Evolutionary conservation across 2,888 invertebrate species (phyloP).

Genomic region (Lordiphosa andalusiaca): DNA sequence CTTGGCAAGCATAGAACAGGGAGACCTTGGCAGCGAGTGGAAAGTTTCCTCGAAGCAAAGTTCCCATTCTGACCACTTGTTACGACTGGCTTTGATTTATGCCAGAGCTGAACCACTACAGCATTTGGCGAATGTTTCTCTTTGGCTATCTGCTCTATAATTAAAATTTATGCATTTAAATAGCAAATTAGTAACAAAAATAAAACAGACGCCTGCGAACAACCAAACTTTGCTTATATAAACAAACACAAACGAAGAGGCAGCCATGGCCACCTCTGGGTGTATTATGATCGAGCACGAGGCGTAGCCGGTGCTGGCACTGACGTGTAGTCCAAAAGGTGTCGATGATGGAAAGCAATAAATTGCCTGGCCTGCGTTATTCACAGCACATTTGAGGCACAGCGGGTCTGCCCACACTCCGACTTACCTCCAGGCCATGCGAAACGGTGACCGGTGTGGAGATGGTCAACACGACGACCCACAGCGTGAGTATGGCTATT

Average conservation of each 20-base stretch:
- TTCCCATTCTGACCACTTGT: constrained; percentile 35
- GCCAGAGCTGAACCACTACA: constrained; percentile 5
- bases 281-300: constrained; percentile 25
- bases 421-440: constrained; percentile 85
- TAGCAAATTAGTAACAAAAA: constrained; percentile 65
- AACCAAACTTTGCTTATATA: background rate
- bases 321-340: constrained; percentile 63
- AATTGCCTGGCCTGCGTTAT: constrained; percentile 68
- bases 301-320: constrained; percentile 24
- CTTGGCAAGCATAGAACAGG: constrained; percentile 2
- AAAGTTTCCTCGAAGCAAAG: constrained; percentile 31
- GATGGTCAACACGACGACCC: constrained; percentile 88
- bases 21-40: constrained; percentile 30
- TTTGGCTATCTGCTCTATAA: constrained; percentile 51
- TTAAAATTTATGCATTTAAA: constrained; percentile 71
- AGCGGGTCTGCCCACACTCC: constrained; percentile 39
- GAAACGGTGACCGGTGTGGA: constrained; percentile 87
- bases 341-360: constrained; percentile 77
- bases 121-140: constrained; percentile 41
- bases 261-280: constrained; percentile 1
- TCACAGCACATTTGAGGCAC: constrained; percentile 64
- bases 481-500: constrained; percentile 87
- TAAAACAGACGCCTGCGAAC: constrained; percentile 38
- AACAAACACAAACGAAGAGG: constrained; percentile 47
- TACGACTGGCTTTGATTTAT: constrained; percentile 24